Evolutionary conservation across 2,888 invertebrate species (phyloP), one percentile per base, ranked within the genome.

Genomic region (Drosophila affinis): DNA sequence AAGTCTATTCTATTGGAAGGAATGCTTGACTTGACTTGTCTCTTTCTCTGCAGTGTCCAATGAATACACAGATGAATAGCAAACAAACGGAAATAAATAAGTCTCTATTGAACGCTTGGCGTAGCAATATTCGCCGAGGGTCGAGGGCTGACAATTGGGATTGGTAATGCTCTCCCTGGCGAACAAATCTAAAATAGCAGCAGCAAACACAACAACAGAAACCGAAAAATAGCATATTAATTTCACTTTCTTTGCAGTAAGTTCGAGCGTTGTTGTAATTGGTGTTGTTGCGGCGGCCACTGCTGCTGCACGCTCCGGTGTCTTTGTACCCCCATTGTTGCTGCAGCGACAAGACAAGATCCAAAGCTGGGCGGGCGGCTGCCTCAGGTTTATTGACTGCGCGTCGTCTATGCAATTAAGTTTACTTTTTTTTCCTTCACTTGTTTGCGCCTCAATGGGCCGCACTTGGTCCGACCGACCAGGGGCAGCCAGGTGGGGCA

Each of bases 221-320:
- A 61, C 68, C 67, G 52, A 64, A 64, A 81, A 81, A 72, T 61
- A 76, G 71, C 76, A 88, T 82, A 82, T 75, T 82, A 87, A 83
- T 82, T 82, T 82, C 82, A 82, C 82, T 82, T 82, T 82, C 89
- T 88, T 82, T 83, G 74, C 65, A 55, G 70, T 55, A 75, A 62
- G 70, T 68, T 70, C 75, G 45, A 21, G 67, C 53, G 68, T 58
- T 60, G 34, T 39, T 39, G 34, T 34, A 34, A 56, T 46, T 55
- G 61, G 18, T 68, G 77, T 53, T 53, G 53, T 24, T 52, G 21
- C 21, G 0, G 58, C 46, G 10, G 32, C 48, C 52, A 32, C 9
- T 57, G 69, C 48, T 34, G 34, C 39, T 39, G 39, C 39, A 39
- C 39, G 39, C 39, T 39, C 39, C 12, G 69, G n/a, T 68, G 67